Conservation (phyloP, 2,113 vertebrate genomes). For the Origma solitaria region DNA sequence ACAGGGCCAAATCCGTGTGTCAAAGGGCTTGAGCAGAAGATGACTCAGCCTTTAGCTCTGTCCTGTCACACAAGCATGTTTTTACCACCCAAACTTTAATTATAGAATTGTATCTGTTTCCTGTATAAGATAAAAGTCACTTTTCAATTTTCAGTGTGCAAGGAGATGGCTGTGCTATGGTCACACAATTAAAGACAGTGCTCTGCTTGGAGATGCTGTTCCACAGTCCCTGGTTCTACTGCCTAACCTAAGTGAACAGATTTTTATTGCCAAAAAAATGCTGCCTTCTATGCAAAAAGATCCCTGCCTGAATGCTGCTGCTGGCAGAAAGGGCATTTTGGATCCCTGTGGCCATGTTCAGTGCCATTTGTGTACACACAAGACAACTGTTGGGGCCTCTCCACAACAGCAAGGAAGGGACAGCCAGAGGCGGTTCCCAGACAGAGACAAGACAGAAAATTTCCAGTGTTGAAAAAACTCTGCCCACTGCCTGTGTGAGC, state of each 20-base stretch:
- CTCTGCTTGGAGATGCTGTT: background rate
- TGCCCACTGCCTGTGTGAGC: background rate
- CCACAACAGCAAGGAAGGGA: background rate
- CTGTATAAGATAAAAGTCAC: background rate
- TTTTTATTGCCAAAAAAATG: background rate
- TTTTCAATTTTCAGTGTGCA: background rate
- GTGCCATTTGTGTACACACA: background rate
- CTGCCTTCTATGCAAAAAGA: background rate
- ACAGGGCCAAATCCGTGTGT: background rate
- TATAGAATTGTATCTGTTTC: background rate
- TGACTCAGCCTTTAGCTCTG: background rate
- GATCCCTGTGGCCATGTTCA: accelerated
- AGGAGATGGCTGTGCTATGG: background rate
- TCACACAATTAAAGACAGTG: background rate
- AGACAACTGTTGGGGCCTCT: background rate
- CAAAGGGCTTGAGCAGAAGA: background rate
- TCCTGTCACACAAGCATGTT: background rate
- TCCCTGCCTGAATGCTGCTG: background rate
- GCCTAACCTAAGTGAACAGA: background rate
- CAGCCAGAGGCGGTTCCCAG: background rate
- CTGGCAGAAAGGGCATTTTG: background rate
- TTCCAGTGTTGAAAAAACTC: background rate
- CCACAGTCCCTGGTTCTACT: background rate
- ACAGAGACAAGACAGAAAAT: background rate
- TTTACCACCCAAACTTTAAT: background rate